Percentiles rank a stretch among this genome's conserved stretches.
phyloP scores from a whole-genome alignment of 2,113 vertebrate genomes.

The Leptobrachium leishanense region DNA sequence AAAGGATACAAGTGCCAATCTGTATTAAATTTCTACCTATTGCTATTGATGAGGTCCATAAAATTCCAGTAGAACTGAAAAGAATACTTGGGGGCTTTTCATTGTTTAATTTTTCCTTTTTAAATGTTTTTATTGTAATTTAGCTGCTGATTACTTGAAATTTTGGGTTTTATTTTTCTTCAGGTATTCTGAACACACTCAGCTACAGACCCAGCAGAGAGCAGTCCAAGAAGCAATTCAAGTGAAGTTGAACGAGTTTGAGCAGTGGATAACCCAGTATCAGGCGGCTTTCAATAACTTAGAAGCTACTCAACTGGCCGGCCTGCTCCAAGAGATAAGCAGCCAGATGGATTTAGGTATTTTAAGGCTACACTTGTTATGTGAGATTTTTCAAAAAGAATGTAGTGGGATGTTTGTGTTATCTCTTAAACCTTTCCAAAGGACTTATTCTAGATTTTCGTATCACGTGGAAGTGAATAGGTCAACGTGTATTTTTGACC shows the following conservation, averaged over 20 bases:
- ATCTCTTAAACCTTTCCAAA: too few relatives aligned
- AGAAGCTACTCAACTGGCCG: conserved; percentile 92
- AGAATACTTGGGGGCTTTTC: too few relatives aligned
- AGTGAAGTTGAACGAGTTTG: conserved; percentile 91
- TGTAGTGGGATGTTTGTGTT: too few relatives aligned
- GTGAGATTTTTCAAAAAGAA: too few relatives aligned
- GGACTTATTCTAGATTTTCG: too few relatives aligned
- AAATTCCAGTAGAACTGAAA: too few relatives aligned
- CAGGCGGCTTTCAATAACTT: conserved; percentile 92
- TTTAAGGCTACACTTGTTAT: not conserved
- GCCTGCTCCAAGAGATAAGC: conserved; percentile 95
- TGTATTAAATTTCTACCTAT: too few relatives aligned
- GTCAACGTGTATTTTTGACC: too few relatives aligned
- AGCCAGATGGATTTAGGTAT: conserved; percentile 93
- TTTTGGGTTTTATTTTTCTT: conserved; percentile 26
- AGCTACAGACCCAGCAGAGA: conserved; percentile 89
- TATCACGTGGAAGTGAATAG: too few relatives aligned
- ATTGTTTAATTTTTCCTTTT: not conserved
- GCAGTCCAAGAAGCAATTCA: conserved; percentile 94
- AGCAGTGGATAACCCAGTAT: conserved; percentile 96
- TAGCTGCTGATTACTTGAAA: too few relatives aligned
- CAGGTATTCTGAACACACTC: conserved; percentile 95
- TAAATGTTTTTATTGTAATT: not conserved
- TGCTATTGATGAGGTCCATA: too few relatives aligned
- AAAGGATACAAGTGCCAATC: too few relatives aligned